phyloP scores from a whole-genome alignment of 1,140 invertebrate genomes.

The Chironomus tepperi region DNA sequence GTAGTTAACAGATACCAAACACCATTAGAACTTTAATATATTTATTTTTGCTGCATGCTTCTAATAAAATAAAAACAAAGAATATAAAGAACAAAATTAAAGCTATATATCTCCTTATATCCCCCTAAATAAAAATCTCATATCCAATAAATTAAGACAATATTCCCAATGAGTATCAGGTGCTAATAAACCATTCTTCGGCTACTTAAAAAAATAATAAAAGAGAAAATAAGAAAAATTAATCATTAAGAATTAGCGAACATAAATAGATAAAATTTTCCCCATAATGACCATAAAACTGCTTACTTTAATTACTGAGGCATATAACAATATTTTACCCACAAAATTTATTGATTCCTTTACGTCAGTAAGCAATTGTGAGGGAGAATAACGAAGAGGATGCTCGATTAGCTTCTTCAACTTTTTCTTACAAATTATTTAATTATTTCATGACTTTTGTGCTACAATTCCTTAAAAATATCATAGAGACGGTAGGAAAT shows the following conservation, averaged over 20 bases:
- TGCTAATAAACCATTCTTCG: background rate
- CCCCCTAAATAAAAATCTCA: too few species aligned
- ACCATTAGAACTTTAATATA: too few species aligned
- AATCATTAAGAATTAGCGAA: background rate
- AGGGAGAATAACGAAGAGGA: background rate
- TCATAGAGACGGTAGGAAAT: background rate
- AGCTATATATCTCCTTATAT: too few species aligned
- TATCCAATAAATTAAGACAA: too few species aligned
- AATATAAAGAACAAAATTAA: too few species aligned
- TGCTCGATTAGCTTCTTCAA: conserved; percentile 4
- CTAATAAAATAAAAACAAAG: too few species aligned
- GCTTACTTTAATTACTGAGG: conserved; percentile 18
- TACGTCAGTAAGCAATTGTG: background rate
- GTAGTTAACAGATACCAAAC: too few species aligned
- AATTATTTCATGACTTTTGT: background rate
- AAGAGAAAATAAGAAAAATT: conserved; percentile 15
- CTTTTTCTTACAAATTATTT: background rate
- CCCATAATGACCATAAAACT: conserved; percentile 5
- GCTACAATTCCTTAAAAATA: background rate
- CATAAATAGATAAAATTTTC: background rate
- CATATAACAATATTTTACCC: background rate
- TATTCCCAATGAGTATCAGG: background rate
- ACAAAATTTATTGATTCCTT: conserved; percentile 10
- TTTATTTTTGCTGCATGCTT: too few species aligned
- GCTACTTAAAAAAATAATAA: background rate